These are phyloP conservation scores for Oxyteleia sp. DNA, from an alignment of 2,888 invertebrate species.

Conservation along the genomic window DNA sequence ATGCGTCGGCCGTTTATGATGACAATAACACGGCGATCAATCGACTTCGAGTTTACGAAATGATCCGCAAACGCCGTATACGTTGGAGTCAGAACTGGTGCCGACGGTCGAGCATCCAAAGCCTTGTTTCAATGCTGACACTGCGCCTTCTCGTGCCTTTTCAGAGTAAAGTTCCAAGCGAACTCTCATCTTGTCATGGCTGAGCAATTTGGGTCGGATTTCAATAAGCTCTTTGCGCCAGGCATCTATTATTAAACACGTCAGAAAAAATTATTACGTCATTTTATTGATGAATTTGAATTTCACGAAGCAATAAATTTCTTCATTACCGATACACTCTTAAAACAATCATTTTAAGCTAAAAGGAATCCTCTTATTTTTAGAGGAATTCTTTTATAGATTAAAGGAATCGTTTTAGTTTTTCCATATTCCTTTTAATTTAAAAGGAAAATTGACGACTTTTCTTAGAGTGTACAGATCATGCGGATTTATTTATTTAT, in stretches of 20 bases:
- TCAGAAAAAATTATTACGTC: neutral
- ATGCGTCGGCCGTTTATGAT: constrained; percentile 19
- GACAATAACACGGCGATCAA: constrained; percentile 84
- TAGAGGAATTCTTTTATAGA: too few species aligned
- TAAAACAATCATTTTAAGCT: too few species aligned
- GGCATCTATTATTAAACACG: constrained; percentile 86
- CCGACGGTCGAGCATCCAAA: constrained; percentile 90
- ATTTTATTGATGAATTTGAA: neutral
- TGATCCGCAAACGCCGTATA: constrained; percentile 92
- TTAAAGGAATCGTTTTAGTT: too few species aligned
- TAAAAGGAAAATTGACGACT: too few species aligned
- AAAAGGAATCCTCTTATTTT: too few species aligned
- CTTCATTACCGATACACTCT: too few species aligned
- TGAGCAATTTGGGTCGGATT: constrained; percentile 89
- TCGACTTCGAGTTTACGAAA: constrained; percentile 94
- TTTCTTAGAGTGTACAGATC: too few species aligned
- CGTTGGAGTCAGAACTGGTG: constrained; percentile 88
- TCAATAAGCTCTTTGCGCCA: constrained; percentile 91
- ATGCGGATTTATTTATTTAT: too few species aligned
- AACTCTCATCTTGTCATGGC: constrained; percentile 92
- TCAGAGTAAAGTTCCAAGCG: constrained; percentile 91
- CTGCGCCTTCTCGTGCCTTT: constrained; percentile 92
- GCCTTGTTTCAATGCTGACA: constrained; percentile 91
- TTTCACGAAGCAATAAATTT: too few species aligned
- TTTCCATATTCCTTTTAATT: too few species aligned